Evolutionary conservation across 2,797 vertebrate genomes (phyloP), one percentile per base, ranked within the genome.

Genomic region (Cirrhinus molitorella): DNA sequence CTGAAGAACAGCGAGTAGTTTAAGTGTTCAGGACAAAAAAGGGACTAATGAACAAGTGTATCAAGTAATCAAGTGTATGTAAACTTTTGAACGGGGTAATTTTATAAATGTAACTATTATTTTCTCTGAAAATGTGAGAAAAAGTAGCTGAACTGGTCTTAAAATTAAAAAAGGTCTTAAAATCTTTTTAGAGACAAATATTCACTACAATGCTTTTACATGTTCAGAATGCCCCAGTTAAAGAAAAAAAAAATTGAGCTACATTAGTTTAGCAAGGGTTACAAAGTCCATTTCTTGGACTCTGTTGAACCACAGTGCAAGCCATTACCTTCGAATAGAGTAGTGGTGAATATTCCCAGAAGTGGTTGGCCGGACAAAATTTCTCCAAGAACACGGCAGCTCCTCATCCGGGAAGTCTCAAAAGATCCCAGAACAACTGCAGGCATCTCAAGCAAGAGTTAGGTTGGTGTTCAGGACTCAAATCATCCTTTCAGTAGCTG

Each of bases 331-430:
- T 57, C n/a, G 10, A 75, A 25, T 12, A 40, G 51, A 59, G 73
- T 40, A 57, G 49, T 59, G n/a, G 8, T 25, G 73, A 59, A 75
- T 75, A 75, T 75, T 57, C 49, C 49, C 71, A 53, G 71, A 75
- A 75, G 73, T 75, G 73, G 73, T 19, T 75, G 73, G 55, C 72
- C 21, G 51, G 53, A 40, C 53, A 11, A 75, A 14, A 43, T 43
- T 40, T 75, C 8, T 59, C 10, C 21, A 37, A 57, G 72, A 75
- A 37, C 53, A 25, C 7, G 37, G 34, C 14, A 75, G 14, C 34
- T 57, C 34, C 21, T 75, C 53, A 57, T 25, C 31, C 8, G 3
- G 53, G n/a, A 75, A 75, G 34, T 75, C 73, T 75, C 49, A 75
- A 25, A 59, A 75, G 34, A 59, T 75, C 34, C 21, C 53, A 25